Evolutionary conservation across 2,113 vertebrate species (phyloP), one percentile per base, ranked within the genome.

Genomic region (Sebastes fasciatus): DNA sequence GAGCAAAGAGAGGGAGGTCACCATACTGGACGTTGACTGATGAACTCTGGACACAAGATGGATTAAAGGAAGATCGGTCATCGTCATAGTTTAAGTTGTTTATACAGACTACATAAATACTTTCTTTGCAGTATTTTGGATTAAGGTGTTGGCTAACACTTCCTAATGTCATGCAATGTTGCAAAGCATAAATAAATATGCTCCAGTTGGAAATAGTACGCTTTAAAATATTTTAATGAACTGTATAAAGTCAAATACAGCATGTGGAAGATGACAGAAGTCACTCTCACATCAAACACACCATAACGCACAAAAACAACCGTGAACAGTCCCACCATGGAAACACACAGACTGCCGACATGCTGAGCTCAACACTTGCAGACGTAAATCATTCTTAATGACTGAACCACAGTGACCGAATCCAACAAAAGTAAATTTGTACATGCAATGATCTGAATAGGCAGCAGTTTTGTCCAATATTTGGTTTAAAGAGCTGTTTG

Each of bases 1-100:
- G 34, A 65, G 69, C 82, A 90, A 86, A 88, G 80, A 86, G 75
- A 80, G 45, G 52, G 71, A 74, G 62, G 16, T 72, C 67, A 76
- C 42, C 68, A 60, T 46, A 77, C 79, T 74, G 73, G 87, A 84
- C 82, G 82, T 17, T 91, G 87, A 91, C 62, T 87, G 84, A 91
- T 88, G 75, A 83, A 74, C 68, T 75, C 3, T 21, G 42, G 65
- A 48, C 16, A 51, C 43, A 26, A 13, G 4, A 43, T 52, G 42
- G 14, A 72, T 14, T 67, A 43, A 72, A 55, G 19, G 26, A 63
- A 6, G 17, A 48, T 2, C 14, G 19, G 42, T 17, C 3, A 45
- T n/a, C 60, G 23, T 72, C 40, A 45, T 23, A 6, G 11, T 48
- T 65, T 40, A 26, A 74, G 21, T 34, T 34, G 43, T 62, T 69